Evolutionary conservation across 2,113 vertebrate species (phyloP), one percentile per base, ranked within the genome.

Genomic region (Micronycteris hirsuta): DNA sequence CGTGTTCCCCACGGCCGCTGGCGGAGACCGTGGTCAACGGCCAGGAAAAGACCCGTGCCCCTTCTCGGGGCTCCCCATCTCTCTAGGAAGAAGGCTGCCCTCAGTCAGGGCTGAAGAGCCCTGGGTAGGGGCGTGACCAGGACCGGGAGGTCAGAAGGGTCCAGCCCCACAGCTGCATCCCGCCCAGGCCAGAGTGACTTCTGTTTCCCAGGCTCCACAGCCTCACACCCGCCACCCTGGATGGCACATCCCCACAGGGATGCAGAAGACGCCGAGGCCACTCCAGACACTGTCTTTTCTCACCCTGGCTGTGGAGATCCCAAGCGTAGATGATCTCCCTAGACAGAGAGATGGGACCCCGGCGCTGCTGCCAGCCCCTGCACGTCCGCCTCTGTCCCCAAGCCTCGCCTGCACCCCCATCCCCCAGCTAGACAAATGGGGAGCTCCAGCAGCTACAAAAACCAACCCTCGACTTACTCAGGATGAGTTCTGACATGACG

Each of bases 401-500:
- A 0, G 13, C 19, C 41, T n/a, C 10, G 0, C 36, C 68, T 0
- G 11, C 24, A 8, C 3, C 15, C 6, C 4, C 45, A 3, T 4
- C 10, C 41, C 0, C 33, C n/a, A 0, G 7, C 20, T 0, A 19
- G 41, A 41, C 10, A 3, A 20, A 19, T n/a, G 1, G 19, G 7
- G 45, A 14, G 26, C 43, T 11, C 38, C 6, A 2, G 9, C 7
- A 47, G 4, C 36, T 12, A 28, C 3, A 61, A 49, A 89, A 82
- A 15, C 20, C 24, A 4, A 16, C 7, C 8, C 5, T 17, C n/a
- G 16, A 95, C 96, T 97, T 68, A 97, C 96, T 96, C 84, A 97
- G 6, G 73, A 97, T 96, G 7, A 96, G 92, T 28, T 97, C 96
- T 3, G 97, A 85, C 97, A 95, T 96, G 92, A 33, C 4, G 36